Conservation (phyloP, 2,888 invertebrate species). For the Polyploca ridens region DNA sequence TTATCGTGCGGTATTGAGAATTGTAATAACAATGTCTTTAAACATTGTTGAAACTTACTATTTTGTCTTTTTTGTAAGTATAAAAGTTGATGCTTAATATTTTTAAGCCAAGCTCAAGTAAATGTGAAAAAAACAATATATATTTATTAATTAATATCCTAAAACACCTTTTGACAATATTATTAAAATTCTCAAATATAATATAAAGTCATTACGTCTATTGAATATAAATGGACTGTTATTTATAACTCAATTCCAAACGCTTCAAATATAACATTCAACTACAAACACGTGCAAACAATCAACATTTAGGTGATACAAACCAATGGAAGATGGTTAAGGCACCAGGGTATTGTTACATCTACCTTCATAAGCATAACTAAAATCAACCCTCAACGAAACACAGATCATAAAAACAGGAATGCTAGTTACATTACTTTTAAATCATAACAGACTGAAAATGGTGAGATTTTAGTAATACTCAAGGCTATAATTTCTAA, state of each 20-base stretch:
- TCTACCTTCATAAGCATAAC: conserved; percentile 17
- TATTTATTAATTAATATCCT: neutral
- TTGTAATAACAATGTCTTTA: neutral
- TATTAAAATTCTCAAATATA: neutral
- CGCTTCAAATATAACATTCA: conserved; percentile 20
- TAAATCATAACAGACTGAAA: no score
- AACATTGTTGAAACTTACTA: no score
- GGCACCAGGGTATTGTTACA: conserved; percentile 58
- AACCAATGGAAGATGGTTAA: conserved; percentile 65
- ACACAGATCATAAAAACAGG: neutral
- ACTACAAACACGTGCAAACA: conserved; percentile 35
- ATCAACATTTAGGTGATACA: conserved; percentile 33
- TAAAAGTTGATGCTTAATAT: no score
- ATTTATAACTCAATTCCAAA: conserved; percentile 18
- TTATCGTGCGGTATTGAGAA: conserved; percentile 10
- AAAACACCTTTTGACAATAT: neutral
- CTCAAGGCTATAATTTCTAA: no score
- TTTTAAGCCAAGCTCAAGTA: no score
- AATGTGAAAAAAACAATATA: no score
- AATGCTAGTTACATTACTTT: no score
- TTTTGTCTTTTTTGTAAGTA: no score
- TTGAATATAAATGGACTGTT: neutral
- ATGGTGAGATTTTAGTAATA: no score
- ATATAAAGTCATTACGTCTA: neutral
- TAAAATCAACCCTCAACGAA: neutral